Base-by-base conservation (phyloP, 2,797 vertebrate species). In the Enteromius radiatus region DNA sequence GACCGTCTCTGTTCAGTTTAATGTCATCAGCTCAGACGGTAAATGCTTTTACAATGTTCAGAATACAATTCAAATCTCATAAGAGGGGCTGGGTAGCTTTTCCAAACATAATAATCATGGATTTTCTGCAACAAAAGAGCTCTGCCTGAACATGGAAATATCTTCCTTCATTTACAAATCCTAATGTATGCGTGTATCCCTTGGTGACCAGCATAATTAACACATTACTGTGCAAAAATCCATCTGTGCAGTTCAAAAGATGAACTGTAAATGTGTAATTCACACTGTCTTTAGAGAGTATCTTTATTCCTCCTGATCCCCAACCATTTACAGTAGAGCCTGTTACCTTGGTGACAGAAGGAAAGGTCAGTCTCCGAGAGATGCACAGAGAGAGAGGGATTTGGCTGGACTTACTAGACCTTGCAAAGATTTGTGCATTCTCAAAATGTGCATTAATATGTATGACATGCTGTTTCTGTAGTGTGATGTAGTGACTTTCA, bases 321-420 rank as follows among this genome's bases (percentile, higher is more conserved):
- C 56, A 52, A 63, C 68, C 76, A 73, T 82, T 79, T 82, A 67
- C 36, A 81, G 79, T 68, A 78, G 71, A 85, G 74, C 63, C 86
- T 86, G 92, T 94, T 93, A 90, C 93, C 92, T 87, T 91, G 91
- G 91, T 85, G 92, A 94, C 74, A 52, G 85, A 86, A 86, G 45
- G 71, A 91, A 92, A 91, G 89, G 92, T 92, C 91, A 91, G 63
- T 81, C 63, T 0, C 65, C 71, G 45, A 49, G 43, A 52, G 64
- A 61, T 82, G 21, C 45, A 59, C 28, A 78, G 31, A 63, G 61
- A 28, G 33, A n/a, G 59, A 69, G 61, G 38, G 56, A 63, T 33
- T 56, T 47, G 45, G 63, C 67, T 70, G 49, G 52, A 67, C 59
- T 33, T 83, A 83, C 19, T 38, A 21, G 43, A 81, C 84, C 84